Conservation (phyloP, 2,113 vertebrate species). For the Barnardius zonarius region DNA sequence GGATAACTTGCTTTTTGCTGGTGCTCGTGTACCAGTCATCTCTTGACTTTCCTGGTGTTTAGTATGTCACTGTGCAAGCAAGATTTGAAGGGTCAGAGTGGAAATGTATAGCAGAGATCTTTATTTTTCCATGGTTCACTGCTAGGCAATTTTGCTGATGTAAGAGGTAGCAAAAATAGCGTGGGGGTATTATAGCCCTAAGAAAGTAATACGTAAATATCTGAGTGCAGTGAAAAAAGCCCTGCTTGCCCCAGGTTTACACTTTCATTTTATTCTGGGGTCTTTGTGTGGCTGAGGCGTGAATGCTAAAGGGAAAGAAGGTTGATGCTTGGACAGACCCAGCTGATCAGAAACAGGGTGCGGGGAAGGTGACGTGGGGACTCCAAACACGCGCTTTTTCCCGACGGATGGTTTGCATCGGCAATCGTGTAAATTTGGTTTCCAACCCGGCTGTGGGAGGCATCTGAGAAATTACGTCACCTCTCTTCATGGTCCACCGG, state of each 20-base stretch:
- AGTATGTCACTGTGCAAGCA: neutral
- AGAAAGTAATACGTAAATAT: conserved; percentile 51
- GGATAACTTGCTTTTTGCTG: neutral
- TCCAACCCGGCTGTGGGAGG: neutral
- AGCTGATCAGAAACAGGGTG: neutral
- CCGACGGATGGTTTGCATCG: rapidly evolving
- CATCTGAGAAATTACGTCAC: neutral
- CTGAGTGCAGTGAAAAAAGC: neutral
- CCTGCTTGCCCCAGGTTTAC: neutral
- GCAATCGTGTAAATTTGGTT: neutral
- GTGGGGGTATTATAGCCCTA: neutral
- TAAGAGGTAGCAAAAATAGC: neutral
- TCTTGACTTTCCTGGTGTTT: neutral
- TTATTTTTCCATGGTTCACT: rapidly evolving
- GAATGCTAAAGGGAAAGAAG: neutral
- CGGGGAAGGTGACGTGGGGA: neutral
- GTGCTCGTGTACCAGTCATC: neutral
- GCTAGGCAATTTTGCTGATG: neutral
- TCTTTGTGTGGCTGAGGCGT: neutral
- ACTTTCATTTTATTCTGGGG: neutral
- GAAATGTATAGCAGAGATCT: neutral
- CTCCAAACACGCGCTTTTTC: rapidly evolving
- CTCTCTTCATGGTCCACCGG: neutral
- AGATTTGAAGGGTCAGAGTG: neutral
- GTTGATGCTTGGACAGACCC: neutral